Evolutionary conservation across 2,797 vertebrate species (phyloP), one percentile per base, ranked within the genome.

Genomic region (Nasua narica): DNA sequence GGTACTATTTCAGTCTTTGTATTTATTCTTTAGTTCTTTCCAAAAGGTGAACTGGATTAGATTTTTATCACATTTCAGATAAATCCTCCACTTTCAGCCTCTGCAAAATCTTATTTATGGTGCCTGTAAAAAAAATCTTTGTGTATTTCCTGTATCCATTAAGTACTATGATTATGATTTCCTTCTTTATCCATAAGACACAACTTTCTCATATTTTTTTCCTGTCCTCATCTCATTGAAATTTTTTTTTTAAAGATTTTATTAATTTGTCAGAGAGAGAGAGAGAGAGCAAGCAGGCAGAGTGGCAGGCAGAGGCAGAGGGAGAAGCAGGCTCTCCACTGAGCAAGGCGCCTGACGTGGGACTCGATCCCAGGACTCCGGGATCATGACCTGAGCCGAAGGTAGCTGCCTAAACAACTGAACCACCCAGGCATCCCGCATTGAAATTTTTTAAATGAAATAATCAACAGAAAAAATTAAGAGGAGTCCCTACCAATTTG

Each of bases 11-110:
- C 4, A 2, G 86, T 90, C 40, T 54, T 87, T 78, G 8, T 72
- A 52, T 95, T 82, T 72, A 69, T 52, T 27, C 14, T 90, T 85
- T 77, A 69, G 40, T 94, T 90, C 58, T 29, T 97, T 97, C 92
- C 76, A 87, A 70, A 82, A 94, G 11, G 3, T 87, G n/a, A 40
- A 48, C 37, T 43, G 56, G 35, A 93, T 70, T 95, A 19, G 15
- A 50, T 96, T 98, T 97, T 96, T 50, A 65, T 96, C 83, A 74
- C 32, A 32, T 77, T 76, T 96, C 84, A 86, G 74, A 82, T 97
- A 74, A 97, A 97, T 67, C 84, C 32, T 96, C 62, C 37, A 60
- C 48, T 93, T 97, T 92, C 54, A 91, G 56, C 25, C 40, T 88
- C 58, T 67, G 58, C 87, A 91, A 81, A 97, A 84, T 90, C 58